Conservation (phyloP, 1,140 invertebrate genomes). For the Halictus rubicundus region DNA sequence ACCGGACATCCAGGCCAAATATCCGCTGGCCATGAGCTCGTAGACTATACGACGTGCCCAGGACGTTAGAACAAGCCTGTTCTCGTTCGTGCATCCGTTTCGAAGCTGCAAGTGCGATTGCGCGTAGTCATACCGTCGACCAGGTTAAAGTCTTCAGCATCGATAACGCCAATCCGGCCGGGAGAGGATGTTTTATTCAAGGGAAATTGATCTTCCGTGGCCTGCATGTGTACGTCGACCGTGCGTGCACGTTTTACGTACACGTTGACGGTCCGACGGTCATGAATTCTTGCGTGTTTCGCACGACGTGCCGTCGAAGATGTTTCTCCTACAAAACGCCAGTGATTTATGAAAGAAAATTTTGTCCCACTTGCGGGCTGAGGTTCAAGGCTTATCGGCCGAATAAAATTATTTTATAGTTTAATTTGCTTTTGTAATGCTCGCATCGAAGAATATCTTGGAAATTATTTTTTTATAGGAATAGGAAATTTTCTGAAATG, state of each 20-base stretch:
- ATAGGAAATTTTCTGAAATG: too few relatives aligned
- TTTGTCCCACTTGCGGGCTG: background rate
- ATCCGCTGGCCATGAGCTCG: background rate
- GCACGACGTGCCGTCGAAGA: background rate
- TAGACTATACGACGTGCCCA: constrained; percentile 1
- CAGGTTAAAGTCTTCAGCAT: constrained; percentile 24
- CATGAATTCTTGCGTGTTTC: constrained; percentile 16
- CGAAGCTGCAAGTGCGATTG: constrained; percentile 21
- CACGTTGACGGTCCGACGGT: background rate
- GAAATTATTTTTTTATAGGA: too few relatives aligned
- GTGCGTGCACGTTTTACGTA: background rate
- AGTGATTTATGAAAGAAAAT: background rate
- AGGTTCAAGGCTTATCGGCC: too few relatives aligned
- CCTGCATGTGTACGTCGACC: background rate
- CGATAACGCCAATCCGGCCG: constrained; percentile 44
- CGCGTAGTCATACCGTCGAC: constrained; percentile 15
- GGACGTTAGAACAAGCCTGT: constrained; percentile 24
- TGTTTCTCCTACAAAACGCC: background rate
- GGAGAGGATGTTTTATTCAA: constrained; percentile 53
- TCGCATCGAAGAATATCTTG: too few relatives aligned
- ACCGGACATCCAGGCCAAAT: constrained; percentile 25
- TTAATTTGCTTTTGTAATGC: too few relatives aligned
- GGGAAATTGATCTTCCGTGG: constrained; percentile 55
- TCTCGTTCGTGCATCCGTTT: constrained; percentile 35
- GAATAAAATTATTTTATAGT: too few relatives aligned